These are phyloP conservation scores for Oreochromis grahami DNA, from an alignment of 2,797 vertebrate genomes.

Conservation along the genomic window DNA sequence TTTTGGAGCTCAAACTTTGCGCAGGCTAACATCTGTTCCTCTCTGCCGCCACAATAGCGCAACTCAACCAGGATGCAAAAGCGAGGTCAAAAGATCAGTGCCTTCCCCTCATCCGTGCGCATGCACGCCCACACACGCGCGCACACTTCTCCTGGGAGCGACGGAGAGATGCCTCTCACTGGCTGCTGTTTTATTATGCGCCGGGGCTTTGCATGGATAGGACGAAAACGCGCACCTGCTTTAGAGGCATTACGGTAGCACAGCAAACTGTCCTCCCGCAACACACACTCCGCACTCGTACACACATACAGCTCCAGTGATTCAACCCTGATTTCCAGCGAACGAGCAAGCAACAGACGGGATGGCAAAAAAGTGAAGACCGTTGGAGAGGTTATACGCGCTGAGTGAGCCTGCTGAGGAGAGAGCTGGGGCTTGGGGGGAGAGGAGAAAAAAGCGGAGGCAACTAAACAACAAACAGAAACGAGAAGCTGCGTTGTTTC, in stretches of 20 bases:
- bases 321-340: conserved; percentile 78
- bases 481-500: conserved; percentile 68
- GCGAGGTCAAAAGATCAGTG: conserved; percentile 76
- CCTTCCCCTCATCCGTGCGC: conserved; percentile 44
- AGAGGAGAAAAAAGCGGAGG: conserved; percentile 19
- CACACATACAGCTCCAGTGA: conserved; percentile 72
- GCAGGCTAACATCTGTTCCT: conserved; percentile 76
- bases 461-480: conserved; percentile 50
- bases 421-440: conserved; percentile 4
- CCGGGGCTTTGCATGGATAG: conserved; percentile 53
- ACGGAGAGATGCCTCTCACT: conserved; percentile 26
- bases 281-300: conserved; percentile 44
- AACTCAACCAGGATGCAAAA: conserved; percentile 73
- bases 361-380: conserved; percentile 78
- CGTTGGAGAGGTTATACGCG: conserved; percentile 57
- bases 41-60: conserved; percentile 70
- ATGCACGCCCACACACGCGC: not conserved
- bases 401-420: conserved; percentile 56
- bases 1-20: conserved; percentile 32
- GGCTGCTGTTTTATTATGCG: conserved; percentile 67
- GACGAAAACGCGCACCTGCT: conserved; percentile 76
- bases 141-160: not conserved
- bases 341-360: conserved; percentile 74
- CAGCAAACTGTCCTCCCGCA: conserved; percentile 73
- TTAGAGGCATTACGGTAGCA: conserved; percentile 83